Evolutionary conservation across 2,113 vertebrate species (phyloP), one percentile per base, ranked within the genome.

Genomic region (Rostratula benghalensis): DNA sequence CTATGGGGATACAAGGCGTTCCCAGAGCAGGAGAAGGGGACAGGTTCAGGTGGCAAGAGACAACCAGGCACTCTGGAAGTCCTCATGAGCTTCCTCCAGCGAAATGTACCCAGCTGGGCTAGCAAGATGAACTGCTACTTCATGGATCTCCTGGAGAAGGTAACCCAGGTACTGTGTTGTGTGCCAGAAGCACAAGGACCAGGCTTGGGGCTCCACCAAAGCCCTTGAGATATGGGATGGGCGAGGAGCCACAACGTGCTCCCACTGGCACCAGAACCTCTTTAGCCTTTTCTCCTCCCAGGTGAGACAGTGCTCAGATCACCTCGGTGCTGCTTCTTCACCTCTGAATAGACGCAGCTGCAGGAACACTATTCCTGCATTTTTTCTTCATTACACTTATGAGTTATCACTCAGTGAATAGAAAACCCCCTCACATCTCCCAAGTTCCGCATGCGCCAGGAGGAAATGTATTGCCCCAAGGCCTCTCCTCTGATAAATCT

Each of bases 71-170:
- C 4, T 25, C 18, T 1, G 1, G 27, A 23, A 80, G 19, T 13
- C 37, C 16, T 16, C 15, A 23, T 0, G 6, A n/a, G 37, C 65
- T 46, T 50, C 41, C 28, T 69, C 33, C 27, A 25, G 17, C 25
- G 22, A n/a, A 24, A 13, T 1, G 0, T 5, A 12, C 24, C 11
- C 41, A 22, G 0, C 9, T 21, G 35, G 43, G 11, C 30, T 21
- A 43, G 53, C 13, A 35, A 33, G 28, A 46, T 1, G 1, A 8
- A 18, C 4, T 3, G 2, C 13, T 56, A 4, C 10, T 43, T 30
- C 1, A 1, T 17, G 20, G 12, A 31, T 17, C 45, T 37, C 31
- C 22, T 27, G 27, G 18, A 61, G 51, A 61, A 41, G 25, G 39
- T 19, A 45, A 57, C 19, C 8, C 53, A 63, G 24, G 8, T 24